Evolutionary conservation across 2,113 vertebrate genomes (phyloP), one percentile per base, ranked within the genome.

Genomic region (Corydoras maculifer): DNA sequence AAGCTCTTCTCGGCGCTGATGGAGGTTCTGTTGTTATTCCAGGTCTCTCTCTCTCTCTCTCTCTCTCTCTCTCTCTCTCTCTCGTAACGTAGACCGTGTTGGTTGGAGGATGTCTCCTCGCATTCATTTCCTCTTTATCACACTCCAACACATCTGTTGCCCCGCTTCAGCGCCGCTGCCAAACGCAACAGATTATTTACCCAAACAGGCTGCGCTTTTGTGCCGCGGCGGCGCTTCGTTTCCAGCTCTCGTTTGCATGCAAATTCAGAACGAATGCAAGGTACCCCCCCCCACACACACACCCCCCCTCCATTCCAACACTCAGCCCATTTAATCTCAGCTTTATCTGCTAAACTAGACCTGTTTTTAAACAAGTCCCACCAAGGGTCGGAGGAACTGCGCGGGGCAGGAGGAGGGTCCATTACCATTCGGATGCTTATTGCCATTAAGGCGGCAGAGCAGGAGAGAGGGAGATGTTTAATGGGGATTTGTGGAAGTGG

Each of bases 101-200:
- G 32, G 32, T 80, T 72, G n/a, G 25, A 74, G 65, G 58, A 62
- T 55, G 72, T 74, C 72, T 61, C 65, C 25, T 68, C 15, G 64
- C 78, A 73, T 80, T 77, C 73, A 77, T 75, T 66, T 77, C 75
- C 76, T 65, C 75, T 77, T 77, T 80, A 80, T 80, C 78, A 62
- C 72, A 49, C 75, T 72, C 61, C 9, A 80, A 75, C 75, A 80
- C 78, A 80, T 80, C 75, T 73, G 72, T 77, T 71, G 75, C 65
- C 65, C 73, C 65, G 71, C 61, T 69, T 72, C 55, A 7, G 15
- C 49, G 55, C 60, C 15, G 60, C 64, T 79, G 78, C 78, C 78
- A 79, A 76, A 74, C 50, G 69, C 75, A 69, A 72, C 72, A 77
- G 71, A 77, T 79, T 79, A 79, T 77, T 61, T 67, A 60, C 71